These are phyloP conservation scores for Vultur gryphus DNA, from an alignment of 2,797 vertebrate genomes.

Conservation along the genomic window DNA sequence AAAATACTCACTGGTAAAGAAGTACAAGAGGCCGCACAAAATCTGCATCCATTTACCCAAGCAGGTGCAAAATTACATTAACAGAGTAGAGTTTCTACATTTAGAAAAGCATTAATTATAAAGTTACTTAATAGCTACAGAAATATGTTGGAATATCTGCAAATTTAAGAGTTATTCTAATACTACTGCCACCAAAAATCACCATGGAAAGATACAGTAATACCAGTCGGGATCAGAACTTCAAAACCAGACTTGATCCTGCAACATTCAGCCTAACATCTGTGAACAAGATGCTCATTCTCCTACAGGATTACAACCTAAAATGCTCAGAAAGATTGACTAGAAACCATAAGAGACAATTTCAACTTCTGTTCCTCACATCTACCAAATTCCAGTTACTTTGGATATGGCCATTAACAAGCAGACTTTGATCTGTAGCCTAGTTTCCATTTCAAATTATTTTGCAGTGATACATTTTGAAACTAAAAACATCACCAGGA, in stretches of 20 bases:
- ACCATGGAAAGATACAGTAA: background rate
- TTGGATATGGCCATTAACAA: fast-evolving
- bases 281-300: background rate
- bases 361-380: background rate
- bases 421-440: background rate
- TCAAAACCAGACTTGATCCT: background rate
- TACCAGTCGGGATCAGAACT: background rate
- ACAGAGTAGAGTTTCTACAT: background rate
- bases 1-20: background rate
- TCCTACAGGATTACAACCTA: background rate
- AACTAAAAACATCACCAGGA: background rate
- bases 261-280: background rate
- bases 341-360: background rate
- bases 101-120: background rate
- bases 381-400: background rate
- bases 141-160: background rate
- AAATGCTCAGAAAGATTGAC: background rate
- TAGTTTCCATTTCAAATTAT: background rate
- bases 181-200: background rate
- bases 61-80: background rate
- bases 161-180: background rate
- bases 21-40: background rate
- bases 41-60: background rate
- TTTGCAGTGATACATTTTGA: background rate
- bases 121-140: background rate